Base-by-base conservation (phyloP, 2,797 vertebrate species). In the Ptychobarbus kaznakovi region DNA sequence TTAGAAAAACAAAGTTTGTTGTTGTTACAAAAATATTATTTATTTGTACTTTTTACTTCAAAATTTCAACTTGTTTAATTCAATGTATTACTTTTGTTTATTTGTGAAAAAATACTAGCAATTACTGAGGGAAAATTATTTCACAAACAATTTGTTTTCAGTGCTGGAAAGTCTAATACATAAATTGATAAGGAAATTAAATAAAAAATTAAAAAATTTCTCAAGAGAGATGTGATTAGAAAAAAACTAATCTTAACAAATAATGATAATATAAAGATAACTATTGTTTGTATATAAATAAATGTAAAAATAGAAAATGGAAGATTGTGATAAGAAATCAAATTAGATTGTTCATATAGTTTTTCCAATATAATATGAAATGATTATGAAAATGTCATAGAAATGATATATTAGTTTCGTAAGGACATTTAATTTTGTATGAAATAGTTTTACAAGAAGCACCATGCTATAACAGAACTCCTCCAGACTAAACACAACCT, bases 401-500 rank as follows among this genome's bases (percentile, higher is more conserved):
- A 6, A 20, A 68, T 18, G 20, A 40, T 11, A 40, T 38, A 5
- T 25, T 18, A 28, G 7, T 25, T 73, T 46, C 13, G 16, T 4
- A 46, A 10, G 15, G n/a, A 73, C 15, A 49, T 73, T 46, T 72
- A 0, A 25, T 8, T 72, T 16, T 10, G 46, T 74, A 65, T 4
- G 5, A 84, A 78, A 32, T 20, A 65, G 58, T 65, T 80, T 83
- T n/a, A 79, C 32, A 89, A 78, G 83, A 88, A 87, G 79, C 66
- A 76, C 86, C 80, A 79, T 69, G 58, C 88, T 40, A 16, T 18
- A 80, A 73, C 63, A 84, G 70, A 87, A 84, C 83, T 82, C 82
- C 82, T 84, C 83, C 78, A 85, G 85, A 90, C 80, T 86, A 88
- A 88, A 89, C 85, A 81, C 77, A 80, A 85, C 77, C 88, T 82